Percentiles rank a stretch among this genome's conserved stretches.
Conservation (phyloP, 2,113 vertebrate species). For the Felis catus region F.catus_Fca126_mat1.0 CM031414.1:87820501-87821000, state of each 20-base stretch:
- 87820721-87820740: not conserved
- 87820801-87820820: not conserved
- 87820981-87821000: not conserved
- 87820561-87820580: not conserved
- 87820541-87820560: not conserved
- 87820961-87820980: not conserved
- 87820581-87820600: not conserved
- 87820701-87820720: not conserved
- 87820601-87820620: not conserved
- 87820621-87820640: not conserved
- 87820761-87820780: not conserved
- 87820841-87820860: not conserved
- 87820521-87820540: not conserved
- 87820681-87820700: conserved; percentile 29
- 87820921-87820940: not conserved
- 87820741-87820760: not conserved
- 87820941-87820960: not conserved
- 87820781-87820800: not conserved
- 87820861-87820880: not conserved
- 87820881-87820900: not conserved
- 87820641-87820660: not conserved
- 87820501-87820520: not conserved
- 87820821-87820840: not conserved
- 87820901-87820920: not conserved
- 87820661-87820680: conserved; percentile 22